phyloP scores from a whole-genome alignment of 2,113 vertebrate genomes.

The Panthera leo region DNA sequence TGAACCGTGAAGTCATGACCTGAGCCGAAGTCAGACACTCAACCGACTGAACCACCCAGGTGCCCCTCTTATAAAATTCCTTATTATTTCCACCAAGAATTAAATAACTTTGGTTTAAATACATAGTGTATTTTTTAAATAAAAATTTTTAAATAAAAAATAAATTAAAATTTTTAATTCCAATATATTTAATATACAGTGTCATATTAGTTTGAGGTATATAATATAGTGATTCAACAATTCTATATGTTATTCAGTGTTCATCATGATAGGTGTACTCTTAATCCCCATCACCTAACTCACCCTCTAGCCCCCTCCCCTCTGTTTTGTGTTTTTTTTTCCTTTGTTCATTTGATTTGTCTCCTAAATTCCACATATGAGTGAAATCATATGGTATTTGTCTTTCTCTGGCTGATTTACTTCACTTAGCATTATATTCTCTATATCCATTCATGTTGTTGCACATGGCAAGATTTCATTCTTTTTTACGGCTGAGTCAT shows the following conservation, averaged over 20 bases:
- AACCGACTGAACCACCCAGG: no score
- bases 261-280: not conserved
- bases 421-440: not conserved
- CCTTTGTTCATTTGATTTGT: not conserved
- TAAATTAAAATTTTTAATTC: not conserved
- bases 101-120: not conserved
- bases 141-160: not conserved
- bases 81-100: not conserved
- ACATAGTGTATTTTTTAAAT: not conserved
- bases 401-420: not conserved
- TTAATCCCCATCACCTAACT: not conserved
- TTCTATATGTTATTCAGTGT: not conserved
- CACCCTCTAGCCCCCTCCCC: no score
- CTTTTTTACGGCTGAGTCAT: not conserved
- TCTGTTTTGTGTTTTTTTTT: not conserved
- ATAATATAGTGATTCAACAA: not conserved
- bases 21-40: no score
- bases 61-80: not conserved
- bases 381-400: not conserved
- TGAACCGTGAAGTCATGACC: no score
- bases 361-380: not conserved
- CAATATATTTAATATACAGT: not conserved
- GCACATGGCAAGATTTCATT: not conserved
- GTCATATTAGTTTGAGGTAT: not conserved
- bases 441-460: not conserved